These are phyloP conservation scores for Euschistus heros DNA, from an alignment of 1,140 invertebrate genomes.

Conservation along the genomic window DNA sequence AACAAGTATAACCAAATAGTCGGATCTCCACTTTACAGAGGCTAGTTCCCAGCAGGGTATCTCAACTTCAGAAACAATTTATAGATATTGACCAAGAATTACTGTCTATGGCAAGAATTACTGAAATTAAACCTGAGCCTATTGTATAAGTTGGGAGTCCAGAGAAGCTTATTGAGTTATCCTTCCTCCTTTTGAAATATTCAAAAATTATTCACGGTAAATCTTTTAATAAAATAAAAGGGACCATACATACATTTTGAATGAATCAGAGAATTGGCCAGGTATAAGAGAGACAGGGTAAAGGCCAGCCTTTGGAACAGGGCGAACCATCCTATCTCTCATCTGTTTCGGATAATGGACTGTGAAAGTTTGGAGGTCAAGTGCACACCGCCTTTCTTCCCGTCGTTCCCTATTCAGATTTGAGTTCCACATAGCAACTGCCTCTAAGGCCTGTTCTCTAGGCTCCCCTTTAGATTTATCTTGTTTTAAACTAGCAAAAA, in stretches of 20 bases:
- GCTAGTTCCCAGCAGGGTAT: too few species aligned
- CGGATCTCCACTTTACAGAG: too few species aligned
- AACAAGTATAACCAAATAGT: too few species aligned
- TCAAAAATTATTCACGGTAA: too few species aligned
- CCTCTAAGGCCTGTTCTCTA: conserved; percentile 74
- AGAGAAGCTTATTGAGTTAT: too few species aligned
- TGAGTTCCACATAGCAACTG: conserved; percentile 79
- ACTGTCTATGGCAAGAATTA: too few species aligned
- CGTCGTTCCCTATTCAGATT: conserved; percentile 61
- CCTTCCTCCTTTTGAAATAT: too few species aligned
- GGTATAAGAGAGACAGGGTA: conserved; percentile 87
- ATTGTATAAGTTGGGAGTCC: too few species aligned
- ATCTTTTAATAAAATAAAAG: too few species aligned
- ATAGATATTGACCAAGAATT: conserved; percentile 9
- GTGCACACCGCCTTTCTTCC: conserved; percentile 54
- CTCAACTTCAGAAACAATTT: neutral
- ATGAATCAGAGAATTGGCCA: conserved; percentile 85
- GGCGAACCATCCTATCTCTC: conserved; percentile 37
- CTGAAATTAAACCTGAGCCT: too few species aligned
- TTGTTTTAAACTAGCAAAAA: neutral
- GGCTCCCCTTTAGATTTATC: conserved; percentile 48
- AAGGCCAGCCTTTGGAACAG: conserved; percentile 47
- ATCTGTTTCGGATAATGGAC: conserved; percentile 54
- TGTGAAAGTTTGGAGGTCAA: conserved; percentile 65
- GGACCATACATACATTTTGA: conserved; percentile 47